Evolutionary conservation across 2,113 vertebrate species (phyloP).

Genomic region (Stegastes partitus): DNA sequence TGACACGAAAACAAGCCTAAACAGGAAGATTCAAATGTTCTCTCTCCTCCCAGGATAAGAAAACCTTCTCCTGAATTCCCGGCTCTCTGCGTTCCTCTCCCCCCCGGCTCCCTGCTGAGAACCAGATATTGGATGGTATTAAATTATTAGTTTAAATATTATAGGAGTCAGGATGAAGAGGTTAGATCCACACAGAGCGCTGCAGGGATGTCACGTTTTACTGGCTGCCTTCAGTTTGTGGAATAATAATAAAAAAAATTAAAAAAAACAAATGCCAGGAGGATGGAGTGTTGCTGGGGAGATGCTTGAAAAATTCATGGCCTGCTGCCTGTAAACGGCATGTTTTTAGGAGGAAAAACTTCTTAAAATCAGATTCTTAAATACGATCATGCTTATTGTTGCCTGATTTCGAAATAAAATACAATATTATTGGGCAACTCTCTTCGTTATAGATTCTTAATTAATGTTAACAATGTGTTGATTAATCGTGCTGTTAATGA

Average conservation of each 20-base stretch:
- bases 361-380: too few relatives aligned
- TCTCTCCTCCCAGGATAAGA: background rate
- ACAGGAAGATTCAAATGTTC: slow-evolving; percentile 2
- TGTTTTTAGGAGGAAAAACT: too few relatives aligned
- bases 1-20: background rate
- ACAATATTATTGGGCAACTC: too few relatives aligned
- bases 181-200: slow-evolving; percentile 66
- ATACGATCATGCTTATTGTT: too few relatives aligned
- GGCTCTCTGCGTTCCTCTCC: background rate
- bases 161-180: slow-evolving; percentile 27
- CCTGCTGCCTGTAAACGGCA: background rate
- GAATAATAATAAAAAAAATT: too few relatives aligned
- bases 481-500: too few relatives aligned
- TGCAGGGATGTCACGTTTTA: slow-evolving; percentile 54
- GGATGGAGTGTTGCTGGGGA: background rate
- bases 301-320: background rate
- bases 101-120: slow-evolving; percentile 20
- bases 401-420: too few relatives aligned
- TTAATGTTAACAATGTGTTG: too few relatives aligned
- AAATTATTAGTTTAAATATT: slow-evolving; percentile 57
- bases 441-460: too few relatives aligned
- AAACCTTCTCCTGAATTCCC: slow-evolving; percentile 1
- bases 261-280: background rate
- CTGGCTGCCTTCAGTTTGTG: background rate
- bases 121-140: slow-evolving; percentile 41